Base-by-base conservation (phyloP, 2,888 invertebrate species). In the Ditula angustiorana region DNA sequence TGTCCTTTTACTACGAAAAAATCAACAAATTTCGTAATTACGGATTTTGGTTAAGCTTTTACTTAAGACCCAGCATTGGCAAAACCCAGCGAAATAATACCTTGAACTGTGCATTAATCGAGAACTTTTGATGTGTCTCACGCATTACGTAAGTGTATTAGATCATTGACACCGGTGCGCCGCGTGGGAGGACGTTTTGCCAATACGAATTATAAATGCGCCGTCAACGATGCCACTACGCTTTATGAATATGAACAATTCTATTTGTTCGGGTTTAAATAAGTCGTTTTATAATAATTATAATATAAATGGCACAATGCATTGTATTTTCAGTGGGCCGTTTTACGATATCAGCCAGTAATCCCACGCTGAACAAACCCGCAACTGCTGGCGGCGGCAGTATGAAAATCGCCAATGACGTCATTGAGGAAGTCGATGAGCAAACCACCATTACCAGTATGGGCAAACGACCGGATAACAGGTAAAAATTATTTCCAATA, bases 371-470 rank as follows among this genome's bases (percentile, higher is more conserved):
- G 69, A 92, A 84, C 74, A 92, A 91, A 71, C 87, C 86, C 3
- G 74, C 82, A 2, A 75, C 85, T 10, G 81, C 86, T 5, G 84
- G 79, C 23, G 82, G 77, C 4, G 94, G 94, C 71, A 95, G 94
- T 73, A 94, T 95, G 93, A 94, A 95, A 75, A 94, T 96, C 11
- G 94, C 95, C 0, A 95, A 95, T 77, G 95, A 96, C 75, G 94
- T 96, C 13, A 96, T 96, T 67, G 96, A 96, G 79, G 95, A 96
- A 84, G 95, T 96, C 0, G 97, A 97, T 78, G 97, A 97, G 78
- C 97, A 97, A 83, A 93, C 95, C 76, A 97, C 97, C 8, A 95
- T 97, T 66, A 96, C 96, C 4, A 97, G 97, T 47, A 94, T 95
- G 89, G 94, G 95, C 35, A 85, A 75, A 85, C 92, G 78, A 83